phyloP scores from a whole-genome alignment of 2,888 invertebrate genomes.

The Chouioia cunea region DNA sequence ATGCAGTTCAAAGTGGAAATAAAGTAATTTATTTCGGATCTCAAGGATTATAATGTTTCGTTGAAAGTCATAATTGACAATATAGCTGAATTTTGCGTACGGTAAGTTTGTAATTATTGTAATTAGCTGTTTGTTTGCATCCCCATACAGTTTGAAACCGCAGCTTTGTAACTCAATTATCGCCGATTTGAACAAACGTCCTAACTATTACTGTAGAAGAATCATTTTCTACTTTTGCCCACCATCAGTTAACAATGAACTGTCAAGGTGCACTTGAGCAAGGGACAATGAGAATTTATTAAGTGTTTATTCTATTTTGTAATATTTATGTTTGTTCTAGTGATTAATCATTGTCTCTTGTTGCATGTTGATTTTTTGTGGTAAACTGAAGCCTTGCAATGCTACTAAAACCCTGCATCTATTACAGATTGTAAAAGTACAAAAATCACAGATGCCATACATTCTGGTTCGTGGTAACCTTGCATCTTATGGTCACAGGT shows the following conservation, averaged over 20 bases:
- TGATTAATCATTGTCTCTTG: neutral
- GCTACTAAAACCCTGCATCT: conserved; percentile 39
- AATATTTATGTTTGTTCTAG: conserved; percentile 6
- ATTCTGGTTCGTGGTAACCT: conserved; percentile 90
- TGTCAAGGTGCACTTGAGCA: conserved; percentile 7
- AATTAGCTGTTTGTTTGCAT: conserved; percentile 13
- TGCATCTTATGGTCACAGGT: conserved; percentile 87
- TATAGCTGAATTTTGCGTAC: conserved; percentile 22
- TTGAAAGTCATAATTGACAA: conserved; percentile 10
- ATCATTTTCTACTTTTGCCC: conserved; percentile 18
- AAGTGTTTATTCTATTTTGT: neutral
- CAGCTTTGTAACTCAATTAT: conserved; percentile 13
- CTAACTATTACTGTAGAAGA: conserved; percentile 24
- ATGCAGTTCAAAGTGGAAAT: neutral
- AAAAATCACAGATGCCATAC: conserved; percentile 81
- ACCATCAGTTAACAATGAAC: conserved; percentile 2
- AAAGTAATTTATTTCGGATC: conserved; percentile 4
- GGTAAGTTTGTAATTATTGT: conserved; percentile 26
- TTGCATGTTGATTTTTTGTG: conserved; percentile 14
- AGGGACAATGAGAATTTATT: conserved; percentile 1
- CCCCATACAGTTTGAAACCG: neutral
- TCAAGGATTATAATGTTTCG: conserved; percentile 36
- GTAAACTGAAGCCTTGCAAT: conserved; percentile 8
- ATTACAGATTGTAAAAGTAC: conserved; percentile 47
- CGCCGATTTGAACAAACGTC: conserved; percentile 29